phyloP scores from a whole-genome alignment of 2,797 vertebrate species.

The Heliangelus exortis region DNA sequence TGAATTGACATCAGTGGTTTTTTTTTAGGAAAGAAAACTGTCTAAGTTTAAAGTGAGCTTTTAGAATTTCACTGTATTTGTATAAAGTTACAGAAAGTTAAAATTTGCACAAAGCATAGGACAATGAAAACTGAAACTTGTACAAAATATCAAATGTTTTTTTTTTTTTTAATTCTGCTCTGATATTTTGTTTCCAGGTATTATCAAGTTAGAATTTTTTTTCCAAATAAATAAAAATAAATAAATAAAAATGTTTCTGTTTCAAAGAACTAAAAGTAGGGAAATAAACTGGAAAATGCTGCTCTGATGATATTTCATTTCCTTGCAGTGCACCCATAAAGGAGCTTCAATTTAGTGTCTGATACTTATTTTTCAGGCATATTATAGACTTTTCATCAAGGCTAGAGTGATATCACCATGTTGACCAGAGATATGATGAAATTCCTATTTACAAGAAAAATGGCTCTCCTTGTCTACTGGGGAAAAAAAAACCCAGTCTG shows the following conservation, averaged over 20 bases:
- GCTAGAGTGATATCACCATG: slow-evolving; percentile 44
- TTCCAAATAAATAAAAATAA: background rate
- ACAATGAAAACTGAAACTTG: background rate
- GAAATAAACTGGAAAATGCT: background rate
- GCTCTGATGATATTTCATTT: background rate
- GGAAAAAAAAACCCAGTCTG: slow-evolving; percentile 11
- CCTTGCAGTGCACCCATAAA: slow-evolving; percentile 6
- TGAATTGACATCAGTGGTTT: background rate
- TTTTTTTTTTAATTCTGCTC: background rate
- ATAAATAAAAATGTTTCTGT: background rate
- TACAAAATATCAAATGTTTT: background rate
- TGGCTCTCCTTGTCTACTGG: slow-evolving; percentile 30
- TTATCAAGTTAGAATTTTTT: background rate
- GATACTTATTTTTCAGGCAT: background rate
- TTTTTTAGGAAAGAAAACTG: background rate
- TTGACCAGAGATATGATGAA: slow-evolving; percentile 64
- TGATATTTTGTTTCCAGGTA: background rate
- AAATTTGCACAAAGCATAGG: background rate
- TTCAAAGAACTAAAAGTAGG: slow-evolving; percentile 4
- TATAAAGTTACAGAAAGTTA: background rate
- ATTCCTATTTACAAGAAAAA: slow-evolving; percentile 66
- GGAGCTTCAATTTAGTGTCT: slow-evolving; percentile 28
- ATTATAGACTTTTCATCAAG: slow-evolving; percentile 35
- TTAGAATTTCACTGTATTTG: background rate
- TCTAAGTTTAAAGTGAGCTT: background rate